phyloP scores from a whole-genome alignment of 2,888 invertebrate genomes.

The Empis livida region DNA sequence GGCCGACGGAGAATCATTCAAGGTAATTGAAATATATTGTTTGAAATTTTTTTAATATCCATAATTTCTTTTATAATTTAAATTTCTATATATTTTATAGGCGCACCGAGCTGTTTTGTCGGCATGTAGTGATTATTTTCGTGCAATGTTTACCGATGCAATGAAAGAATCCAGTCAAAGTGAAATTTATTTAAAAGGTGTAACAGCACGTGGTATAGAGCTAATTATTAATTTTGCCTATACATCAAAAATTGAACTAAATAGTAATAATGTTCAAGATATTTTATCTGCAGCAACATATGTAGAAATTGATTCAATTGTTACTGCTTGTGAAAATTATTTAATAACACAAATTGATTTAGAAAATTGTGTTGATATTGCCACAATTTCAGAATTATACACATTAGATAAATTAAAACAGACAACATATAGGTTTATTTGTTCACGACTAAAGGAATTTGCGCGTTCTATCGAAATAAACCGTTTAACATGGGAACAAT shows the following conservation, averaged over 20 bases:
- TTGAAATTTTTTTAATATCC: neutral
- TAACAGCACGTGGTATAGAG: conserved; percentile 50
- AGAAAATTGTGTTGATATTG: conserved; percentile 60
- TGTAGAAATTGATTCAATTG: conserved; percentile 49
- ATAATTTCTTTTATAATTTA: neutral
- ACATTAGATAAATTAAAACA: conserved; percentile 44
- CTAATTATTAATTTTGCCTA: conserved; percentile 55
- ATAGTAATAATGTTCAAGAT: conserved; percentile 51
- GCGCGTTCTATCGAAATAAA: conserved; percentile 46
- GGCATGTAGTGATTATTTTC: conserved; percentile 60
- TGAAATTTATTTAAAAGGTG: conserved; percentile 51
- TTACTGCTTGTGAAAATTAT: conserved; percentile 52
- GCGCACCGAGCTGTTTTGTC: conserved; percentile 59
- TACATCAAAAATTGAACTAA: conserved; percentile 48
- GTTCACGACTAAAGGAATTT: conserved; percentile 47
- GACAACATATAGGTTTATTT: conserved; percentile 51
- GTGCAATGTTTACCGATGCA: conserved; percentile 60
- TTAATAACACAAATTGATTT: conserved; percentile 51
- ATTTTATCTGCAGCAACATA: conserved; percentile 57
- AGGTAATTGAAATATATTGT: conserved; percentile 24
- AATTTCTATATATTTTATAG: conserved; percentile 24
- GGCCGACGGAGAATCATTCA: conserved; percentile 49
- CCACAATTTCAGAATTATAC: conserved; percentile 55
- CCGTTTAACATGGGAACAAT: conserved; percentile 44
- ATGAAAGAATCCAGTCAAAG: conserved; percentile 52